Percentiles rank a stretch among this genome's conserved stretches.
Evolutionary conservation across 2,113 vertebrate species (phyloP).

Genomic region (Percina caprodes): DNA sequence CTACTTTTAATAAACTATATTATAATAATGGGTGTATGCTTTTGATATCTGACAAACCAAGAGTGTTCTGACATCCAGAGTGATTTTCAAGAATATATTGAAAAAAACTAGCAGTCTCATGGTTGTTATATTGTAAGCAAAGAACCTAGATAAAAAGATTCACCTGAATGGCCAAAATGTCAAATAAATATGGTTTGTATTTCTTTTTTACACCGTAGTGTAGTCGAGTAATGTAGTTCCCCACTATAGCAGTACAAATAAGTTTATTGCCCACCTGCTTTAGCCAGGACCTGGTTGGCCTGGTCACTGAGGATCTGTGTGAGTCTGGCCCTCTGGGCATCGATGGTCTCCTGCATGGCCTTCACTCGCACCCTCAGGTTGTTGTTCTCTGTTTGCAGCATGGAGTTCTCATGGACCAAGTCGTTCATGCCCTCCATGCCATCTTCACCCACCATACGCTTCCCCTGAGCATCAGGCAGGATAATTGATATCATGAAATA

Average conservation of each 20-base stretch:
- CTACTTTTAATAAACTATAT: background rate
- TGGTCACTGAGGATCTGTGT: conserved; percentile 93
- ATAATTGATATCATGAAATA: background rate
- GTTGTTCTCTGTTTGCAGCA: conserved; percentile 98
- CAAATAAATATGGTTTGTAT: background rate
- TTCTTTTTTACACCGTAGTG: background rate
- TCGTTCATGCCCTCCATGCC: conserved; percentile 96
- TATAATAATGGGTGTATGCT: background rate
- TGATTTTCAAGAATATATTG: background rate
- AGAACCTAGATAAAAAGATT: no score
- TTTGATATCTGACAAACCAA: background rate
- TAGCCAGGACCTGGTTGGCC: conserved; percentile 90
- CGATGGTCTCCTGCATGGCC: conserved; percentile 98
- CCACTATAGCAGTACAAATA: no score
- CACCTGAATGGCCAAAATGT: background rate
- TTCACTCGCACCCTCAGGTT: conserved; percentile 96
- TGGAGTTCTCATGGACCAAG: conserved; percentile 97
- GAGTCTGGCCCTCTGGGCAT: conserved; percentile 89
- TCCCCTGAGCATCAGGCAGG: conserved; percentile 84
- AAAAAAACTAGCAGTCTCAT: background rate
- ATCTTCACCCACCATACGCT: conserved; percentile 95
- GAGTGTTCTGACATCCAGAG: background rate
- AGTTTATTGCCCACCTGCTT: conserved; percentile 84
- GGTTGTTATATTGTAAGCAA: background rate
- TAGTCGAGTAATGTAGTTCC: background rate